Evolutionary conservation across 1,140 invertebrate species (phyloP).

Genomic region (Capitella teleta): DNA sequence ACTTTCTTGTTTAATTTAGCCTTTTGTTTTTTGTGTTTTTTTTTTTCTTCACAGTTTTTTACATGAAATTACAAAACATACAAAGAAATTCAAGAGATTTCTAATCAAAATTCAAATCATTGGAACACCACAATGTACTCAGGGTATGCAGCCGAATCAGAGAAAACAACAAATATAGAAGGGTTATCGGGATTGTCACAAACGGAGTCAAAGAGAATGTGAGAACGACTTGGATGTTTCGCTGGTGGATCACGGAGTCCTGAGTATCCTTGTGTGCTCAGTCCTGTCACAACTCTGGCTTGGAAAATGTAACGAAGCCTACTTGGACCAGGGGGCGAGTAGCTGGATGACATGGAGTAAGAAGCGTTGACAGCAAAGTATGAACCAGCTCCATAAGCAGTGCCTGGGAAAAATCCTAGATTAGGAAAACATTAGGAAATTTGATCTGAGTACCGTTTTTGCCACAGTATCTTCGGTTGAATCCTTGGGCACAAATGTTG

Average conservation of each 20-base stretch:
- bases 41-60: too few species aligned
- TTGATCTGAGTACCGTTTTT: conserved; percentile 9
- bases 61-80: too few species aligned
- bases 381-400: conserved; percentile 10
- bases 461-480: conserved; percentile 12
- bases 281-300: conserved; percentile 8
- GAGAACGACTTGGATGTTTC: neutral
- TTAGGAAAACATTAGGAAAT: too few species aligned
- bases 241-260: conserved; percentile 7
- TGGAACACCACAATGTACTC: conserved; percentile 10
- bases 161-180: conserved; percentile 10
- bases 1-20: too few species aligned
- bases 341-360: conserved; percentile 6
- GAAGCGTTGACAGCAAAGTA: conserved; percentile 11
- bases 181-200: neutral
- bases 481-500: conserved; percentile 6
- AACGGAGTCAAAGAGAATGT: conserved; percentile 4
- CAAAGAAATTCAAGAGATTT: too few species aligned
- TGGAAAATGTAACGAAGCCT: conserved; percentile 8
- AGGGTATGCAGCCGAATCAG: conserved; percentile 8
- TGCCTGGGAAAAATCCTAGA: conserved; percentile 4
- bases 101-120: too few species aligned
- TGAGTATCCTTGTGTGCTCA: neutral
- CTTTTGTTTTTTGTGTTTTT: too few species aligned
- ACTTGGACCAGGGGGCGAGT: conserved; percentile 3